Conservation (phyloP, 1,140 invertebrate species). For the Bombus balteatus region DNA sequence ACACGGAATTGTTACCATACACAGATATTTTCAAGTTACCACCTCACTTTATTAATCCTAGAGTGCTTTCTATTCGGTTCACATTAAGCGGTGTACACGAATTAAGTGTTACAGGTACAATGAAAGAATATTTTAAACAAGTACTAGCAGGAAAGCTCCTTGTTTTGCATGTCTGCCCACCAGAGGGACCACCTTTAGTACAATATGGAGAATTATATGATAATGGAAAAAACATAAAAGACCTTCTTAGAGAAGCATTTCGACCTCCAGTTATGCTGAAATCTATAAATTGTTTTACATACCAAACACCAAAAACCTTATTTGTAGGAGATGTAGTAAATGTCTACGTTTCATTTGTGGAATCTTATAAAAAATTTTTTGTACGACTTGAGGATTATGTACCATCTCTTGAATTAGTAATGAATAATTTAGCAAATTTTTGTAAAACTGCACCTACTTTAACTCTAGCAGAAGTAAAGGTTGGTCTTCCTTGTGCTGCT, state of each 20-base stretch:
- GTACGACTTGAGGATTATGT: constrained; percentile 86
- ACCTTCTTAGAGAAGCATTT: constrained; percentile 82
- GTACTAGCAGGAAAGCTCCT: constrained; percentile 85
- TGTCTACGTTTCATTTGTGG: constrained; percentile 86
- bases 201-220: constrained; percentile 88
- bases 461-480: constrained; percentile 80
- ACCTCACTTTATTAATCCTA: constrained; percentile 86
- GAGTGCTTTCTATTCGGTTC: constrained; percentile 89
- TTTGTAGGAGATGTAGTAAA: too few relatives aligned
- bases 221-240: constrained; percentile 84
- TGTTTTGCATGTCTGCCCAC: constrained; percentile 85
- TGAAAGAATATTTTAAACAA: constrained; percentile 87
- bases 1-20: constrained; percentile 87
- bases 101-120: constrained; percentile 85
- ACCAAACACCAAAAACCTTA: too few relatives aligned
- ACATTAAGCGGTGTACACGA: constrained; percentile 87
- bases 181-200: constrained; percentile 86
- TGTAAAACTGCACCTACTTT: constrained; percentile 74
- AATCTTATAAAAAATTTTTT: constrained; percentile 88
- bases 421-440: constrained; percentile 58
- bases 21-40: constrained; percentile 89
- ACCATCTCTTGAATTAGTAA: constrained; percentile 80
- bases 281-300: constrained; percentile 21
- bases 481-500: constrained; percentile 88
- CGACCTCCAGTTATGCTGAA: constrained; percentile 53